A percentile compares a stretch with the other conserved stretches of the same genome.
phyloP scores from a whole-genome alignment of 2,113 vertebrate species.

The Onychostruthus taczanowskii region DNA sequence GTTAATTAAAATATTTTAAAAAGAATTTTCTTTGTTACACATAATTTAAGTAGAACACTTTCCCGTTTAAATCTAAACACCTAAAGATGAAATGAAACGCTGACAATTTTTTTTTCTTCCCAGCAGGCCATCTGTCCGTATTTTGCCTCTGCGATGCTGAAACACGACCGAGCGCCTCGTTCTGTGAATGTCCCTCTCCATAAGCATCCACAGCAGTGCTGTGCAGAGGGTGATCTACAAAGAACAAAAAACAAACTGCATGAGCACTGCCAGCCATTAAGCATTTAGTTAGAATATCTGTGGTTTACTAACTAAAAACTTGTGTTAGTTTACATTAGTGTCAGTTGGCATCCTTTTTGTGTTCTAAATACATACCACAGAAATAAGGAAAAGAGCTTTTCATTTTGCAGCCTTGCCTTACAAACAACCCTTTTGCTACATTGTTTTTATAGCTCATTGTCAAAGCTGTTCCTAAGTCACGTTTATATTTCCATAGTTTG shows the following conservation, averaged over 20 bases:
- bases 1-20: rapidly evolving
- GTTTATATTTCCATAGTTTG: rapidly evolving
- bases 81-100: neutral
- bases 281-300: neutral
- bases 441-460: neutral
- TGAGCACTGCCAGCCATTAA: neutral
- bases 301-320: neutral
- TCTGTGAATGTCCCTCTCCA: neutral
- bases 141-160: neutral
- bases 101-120: neutral
- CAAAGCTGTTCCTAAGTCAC: neutral
- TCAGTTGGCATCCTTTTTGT: neutral
- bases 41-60: neutral
- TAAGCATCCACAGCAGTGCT: slow-evolving; percentile 73
- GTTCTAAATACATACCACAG: neutral
- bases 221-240: slow-evolving; percentile 73
- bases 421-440: neutral
- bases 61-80: neutral
- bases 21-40: neutral
- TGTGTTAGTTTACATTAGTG: neutral
- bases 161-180: neutral
- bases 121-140: neutral
- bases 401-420: neutral
- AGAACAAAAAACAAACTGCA: neutral
- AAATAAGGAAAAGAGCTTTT: neutral